A percentile compares a stretch with the other conserved stretches of the same genome.
These are phyloP conservation scores for Pachyseris speciosa DNA, from an alignment of 64 coral and sea anemone genomes.

Conservation along the genomic window DNA sequence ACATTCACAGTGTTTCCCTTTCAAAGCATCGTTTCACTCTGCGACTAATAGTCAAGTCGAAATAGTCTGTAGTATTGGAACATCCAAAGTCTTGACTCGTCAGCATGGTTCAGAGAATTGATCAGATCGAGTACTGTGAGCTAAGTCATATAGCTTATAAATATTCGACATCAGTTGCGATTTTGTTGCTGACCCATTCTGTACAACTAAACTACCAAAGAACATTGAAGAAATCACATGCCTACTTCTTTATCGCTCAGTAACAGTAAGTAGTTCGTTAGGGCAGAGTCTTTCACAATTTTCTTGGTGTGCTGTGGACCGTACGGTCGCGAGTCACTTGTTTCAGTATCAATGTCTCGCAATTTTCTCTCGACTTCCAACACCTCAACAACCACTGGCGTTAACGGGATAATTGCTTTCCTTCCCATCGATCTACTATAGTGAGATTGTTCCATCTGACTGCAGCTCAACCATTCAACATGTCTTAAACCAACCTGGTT, in stretches of 20 bases:
- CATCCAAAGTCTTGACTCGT: no score
- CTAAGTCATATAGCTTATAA: no score
- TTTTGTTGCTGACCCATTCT: background rate
- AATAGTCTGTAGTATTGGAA: no score
- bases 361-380: background rate
- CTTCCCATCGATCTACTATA: background rate
- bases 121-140: no score
- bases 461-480: background rate
- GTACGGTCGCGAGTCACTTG: background rate
- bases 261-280: constrained; percentile 4
- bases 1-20: no score
- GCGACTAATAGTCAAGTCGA: no score
- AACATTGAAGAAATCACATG: background rate
- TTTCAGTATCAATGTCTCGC: background rate
- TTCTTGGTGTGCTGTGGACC: background rate
- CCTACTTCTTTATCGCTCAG: background rate
- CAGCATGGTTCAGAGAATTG: no score
- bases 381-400: background rate
- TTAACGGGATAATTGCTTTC: background rate
- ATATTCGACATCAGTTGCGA: no score
- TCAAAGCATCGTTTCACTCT: no score
- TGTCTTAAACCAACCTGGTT: background rate
- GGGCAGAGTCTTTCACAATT: background rate
- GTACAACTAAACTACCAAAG: background rate
- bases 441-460: background rate